Conservation (phyloP, 2,888 invertebrate species). For the Macropis europaea region DNA sequence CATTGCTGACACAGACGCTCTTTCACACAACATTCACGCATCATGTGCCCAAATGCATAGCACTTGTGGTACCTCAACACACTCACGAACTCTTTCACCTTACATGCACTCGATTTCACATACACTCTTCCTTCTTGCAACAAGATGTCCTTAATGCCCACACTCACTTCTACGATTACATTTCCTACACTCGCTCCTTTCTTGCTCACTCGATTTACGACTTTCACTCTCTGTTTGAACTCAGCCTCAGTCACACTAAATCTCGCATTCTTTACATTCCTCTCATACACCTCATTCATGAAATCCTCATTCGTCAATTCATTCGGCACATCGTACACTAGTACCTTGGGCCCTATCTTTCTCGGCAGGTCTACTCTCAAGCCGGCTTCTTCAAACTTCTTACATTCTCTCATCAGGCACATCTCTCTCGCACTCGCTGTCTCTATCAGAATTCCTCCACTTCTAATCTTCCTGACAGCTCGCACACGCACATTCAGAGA, state of each 20-base stretch:
- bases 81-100: background rate
- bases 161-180: conserved; percentile 7
- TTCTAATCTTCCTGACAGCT: background rate
- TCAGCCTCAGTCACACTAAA: conserved; percentile 2
- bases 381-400: too few species aligned
- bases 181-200: background rate
- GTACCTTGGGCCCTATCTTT: too few species aligned
- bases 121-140: background rate
- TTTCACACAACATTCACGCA: background rate
- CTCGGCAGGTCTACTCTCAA: too few species aligned
- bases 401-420: too few species aligned
- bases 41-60: conserved; percentile 20
- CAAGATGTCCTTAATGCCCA: background rate
- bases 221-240: background rate
- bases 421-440: too few species aligned
- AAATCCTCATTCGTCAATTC: conserved; percentile 5
- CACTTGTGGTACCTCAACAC: conserved; percentile 16
- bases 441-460: too few species aligned
- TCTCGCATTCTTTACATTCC: too few species aligned
- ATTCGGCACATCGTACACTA: conserved; percentile 2
- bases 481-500: background rate
- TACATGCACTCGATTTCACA: background rate
- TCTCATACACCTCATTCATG: too few species aligned
- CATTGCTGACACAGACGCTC: conserved; percentile 14
- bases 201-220: background rate